These are phyloP conservation scores for Colletes latitarsis DNA, from an alignment of 1,140 invertebrate species.

Conservation along the genomic window DNA sequence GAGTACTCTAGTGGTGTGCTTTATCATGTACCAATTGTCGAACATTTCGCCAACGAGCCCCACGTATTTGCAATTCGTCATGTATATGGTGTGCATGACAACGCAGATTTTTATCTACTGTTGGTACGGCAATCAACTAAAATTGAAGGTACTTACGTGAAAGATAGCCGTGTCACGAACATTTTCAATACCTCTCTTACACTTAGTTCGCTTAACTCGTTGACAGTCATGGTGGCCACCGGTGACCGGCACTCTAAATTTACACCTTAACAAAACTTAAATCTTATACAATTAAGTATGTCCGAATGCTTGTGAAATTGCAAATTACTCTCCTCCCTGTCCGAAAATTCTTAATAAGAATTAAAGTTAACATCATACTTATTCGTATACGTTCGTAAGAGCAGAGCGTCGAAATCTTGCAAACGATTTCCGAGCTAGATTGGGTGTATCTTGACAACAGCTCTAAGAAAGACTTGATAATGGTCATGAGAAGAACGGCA, in stretches of 20 bases:
- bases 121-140: conserved; percentile 83
- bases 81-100: conserved; percentile 54
- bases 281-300: too few relatives aligned
- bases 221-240: too few relatives aligned
- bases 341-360: too few relatives aligned
- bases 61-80: conserved; percentile 54
- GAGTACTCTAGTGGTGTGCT: conserved; percentile 56
- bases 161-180: too few relatives aligned
- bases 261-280: too few relatives aligned
- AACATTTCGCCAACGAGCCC: conserved; percentile 76
- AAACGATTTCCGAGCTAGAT: conserved; percentile 38
- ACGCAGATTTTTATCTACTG: conserved; percentile 80
- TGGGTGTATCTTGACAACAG: conserved; percentile 19
- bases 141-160: conserved; percentile 40
- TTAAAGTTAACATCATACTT: too few relatives aligned
- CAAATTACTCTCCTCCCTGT: too few relatives aligned
- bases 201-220: too few relatives aligned
- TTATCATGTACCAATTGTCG: conserved; percentile 42
- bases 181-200: too few relatives aligned
- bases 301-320: too few relatives aligned
- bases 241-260: too few relatives aligned
- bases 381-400: neutral
- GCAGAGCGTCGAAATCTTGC: conserved; percentile 40
- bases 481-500: conserved; percentile 36
- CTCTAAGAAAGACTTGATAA: conserved; percentile 20